These are phyloP conservation scores for Illadopsis cleaveri DNA, from an alignment of 2,113 vertebrate species.

Conservation along the genomic window DNA sequence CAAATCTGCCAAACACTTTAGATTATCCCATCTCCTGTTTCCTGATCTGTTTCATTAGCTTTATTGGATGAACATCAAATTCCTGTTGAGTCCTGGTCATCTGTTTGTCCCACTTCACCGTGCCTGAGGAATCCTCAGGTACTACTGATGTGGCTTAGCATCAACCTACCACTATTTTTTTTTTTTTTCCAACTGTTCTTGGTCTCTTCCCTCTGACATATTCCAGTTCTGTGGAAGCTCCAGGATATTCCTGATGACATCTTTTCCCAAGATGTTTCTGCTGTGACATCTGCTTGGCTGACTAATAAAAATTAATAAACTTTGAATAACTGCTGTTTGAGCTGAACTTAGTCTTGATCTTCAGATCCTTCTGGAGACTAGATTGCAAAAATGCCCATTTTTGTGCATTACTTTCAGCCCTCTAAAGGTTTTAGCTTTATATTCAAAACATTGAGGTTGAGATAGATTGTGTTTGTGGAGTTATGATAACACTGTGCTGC, in stretches of 20 bases:
- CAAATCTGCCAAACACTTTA: neutral
- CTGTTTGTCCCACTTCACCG: neutral
- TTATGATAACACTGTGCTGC: neutral
- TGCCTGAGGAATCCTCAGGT: fast-evolving
- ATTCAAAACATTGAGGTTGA: neutral
- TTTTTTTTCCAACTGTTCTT: neutral
- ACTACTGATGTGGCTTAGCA: neutral
- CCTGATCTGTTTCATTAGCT: neutral
- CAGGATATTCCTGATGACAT: neutral
- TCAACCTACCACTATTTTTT: neutral
- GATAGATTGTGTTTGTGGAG: neutral
- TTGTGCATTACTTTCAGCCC: neutral
- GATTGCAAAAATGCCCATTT: neutral
- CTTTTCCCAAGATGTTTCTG: neutral
- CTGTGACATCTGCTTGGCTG: neutral
- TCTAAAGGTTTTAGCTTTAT: neutral
- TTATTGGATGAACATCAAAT: neutral
- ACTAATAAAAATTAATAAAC: neutral
- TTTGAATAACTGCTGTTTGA: neutral
- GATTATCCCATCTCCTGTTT: neutral
- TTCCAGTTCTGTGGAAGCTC: neutral
- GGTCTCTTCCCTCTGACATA: neutral
- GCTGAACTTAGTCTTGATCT: neutral
- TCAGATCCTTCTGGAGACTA: neutral
- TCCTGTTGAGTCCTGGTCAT: neutral